Percentiles rank a stretch among this genome's conserved stretches.
These are phyloP conservation scores for Latrodectus geometricus DNA, from an alignment of 1,140 invertebrate genomes.

Conservation along the genomic window DNA sequence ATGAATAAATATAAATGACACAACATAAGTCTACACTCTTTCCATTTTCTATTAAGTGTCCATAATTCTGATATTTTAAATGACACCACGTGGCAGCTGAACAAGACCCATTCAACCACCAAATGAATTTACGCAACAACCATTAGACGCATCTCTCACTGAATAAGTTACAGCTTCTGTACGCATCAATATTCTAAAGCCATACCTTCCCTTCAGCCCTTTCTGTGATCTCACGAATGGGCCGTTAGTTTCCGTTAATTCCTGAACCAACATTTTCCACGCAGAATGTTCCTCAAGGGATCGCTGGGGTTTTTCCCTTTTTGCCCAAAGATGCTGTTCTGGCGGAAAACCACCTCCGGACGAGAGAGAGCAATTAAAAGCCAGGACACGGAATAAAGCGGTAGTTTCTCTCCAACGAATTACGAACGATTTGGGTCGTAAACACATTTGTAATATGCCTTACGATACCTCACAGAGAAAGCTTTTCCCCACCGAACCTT, in stretches of 20 bases:
- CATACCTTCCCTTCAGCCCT: slow-evolving; percentile 1
- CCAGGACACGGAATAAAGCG: slow-evolving; percentile 14
- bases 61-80: too few species aligned
- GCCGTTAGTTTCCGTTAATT: slow-evolving; percentile 36
- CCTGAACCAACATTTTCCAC: slow-evolving; percentile 30
- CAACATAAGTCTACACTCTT: too few species aligned
- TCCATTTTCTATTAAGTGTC: too few species aligned
- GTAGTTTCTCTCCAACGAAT: slow-evolving; percentile 18
- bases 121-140: too few species aligned
- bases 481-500: neutral
- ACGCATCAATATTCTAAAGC: slow-evolving; percentile 24
- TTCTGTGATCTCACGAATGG: slow-evolving; percentile 14
- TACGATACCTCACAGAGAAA: neutral
- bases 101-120: too few species aligned
- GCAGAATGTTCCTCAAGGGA: slow-evolving; percentile 22
- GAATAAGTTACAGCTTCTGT: neutral
- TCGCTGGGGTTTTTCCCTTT: neutral
- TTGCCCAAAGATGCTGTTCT: neutral
- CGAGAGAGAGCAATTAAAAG: slow-evolving; percentile 26
- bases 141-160: neutral
- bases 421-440: slow-evolving; percentile 29
- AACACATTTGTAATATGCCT: slow-evolving; percentile 39
- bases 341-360: neutral
- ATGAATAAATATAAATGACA: too few species aligned
- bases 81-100: too few species aligned